Percentiles rank a stretch among this genome's conserved stretches.
These are phyloP conservation scores for Aspidiotus rigidus DNA, from an alignment of 2,888 invertebrate species.

Conservation along the genomic window DNA sequence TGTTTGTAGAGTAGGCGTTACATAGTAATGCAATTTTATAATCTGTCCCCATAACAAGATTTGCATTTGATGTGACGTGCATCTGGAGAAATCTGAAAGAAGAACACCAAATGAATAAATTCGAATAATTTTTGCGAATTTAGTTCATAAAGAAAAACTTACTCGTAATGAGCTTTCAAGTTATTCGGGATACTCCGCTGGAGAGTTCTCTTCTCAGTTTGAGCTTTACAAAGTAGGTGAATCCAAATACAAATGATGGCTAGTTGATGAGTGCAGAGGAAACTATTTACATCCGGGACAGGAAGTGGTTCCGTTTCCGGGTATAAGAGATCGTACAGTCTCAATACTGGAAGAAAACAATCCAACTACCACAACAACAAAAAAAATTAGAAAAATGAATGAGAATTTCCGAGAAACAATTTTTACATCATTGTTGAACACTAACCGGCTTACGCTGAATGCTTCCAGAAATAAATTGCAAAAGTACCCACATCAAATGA, in stretches of 20 bases:
- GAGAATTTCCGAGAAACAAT: neutral
- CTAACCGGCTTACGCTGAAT: constrained; percentile 83
- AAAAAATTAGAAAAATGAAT: neutral
- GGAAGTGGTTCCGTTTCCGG: constrained; percentile 83
- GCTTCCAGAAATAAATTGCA: constrained; percentile 95
- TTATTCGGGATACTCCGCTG: constrained; percentile 68
- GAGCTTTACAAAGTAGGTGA: constrained; percentile 86
- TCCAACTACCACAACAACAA: constrained; percentile 50
- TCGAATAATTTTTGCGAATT: neutral
- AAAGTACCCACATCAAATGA: constrained; percentile 93
- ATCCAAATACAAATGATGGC: constrained; percentile 96
- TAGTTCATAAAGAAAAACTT: constrained; percentile 41
- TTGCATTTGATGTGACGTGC: constrained; percentile 24
- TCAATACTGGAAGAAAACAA: constrained; percentile 80
- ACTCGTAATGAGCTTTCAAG: constrained; percentile 74
- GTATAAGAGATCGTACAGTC: constrained; percentile 83
- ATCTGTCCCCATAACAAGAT: constrained; percentile 65
- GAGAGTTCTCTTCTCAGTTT: constrained; percentile 65
- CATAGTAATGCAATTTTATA: constrained; percentile 84
- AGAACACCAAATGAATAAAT: neutral
- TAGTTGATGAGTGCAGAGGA: constrained; percentile 81
- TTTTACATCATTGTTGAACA: constrained; percentile 34
- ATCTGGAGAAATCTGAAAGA: constrained; percentile 16
- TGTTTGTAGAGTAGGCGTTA: constrained; percentile 90
- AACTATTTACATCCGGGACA: constrained; percentile 78